These are phyloP conservation scores for Percopsis omiscomaycus DNA, from an alignment of 2,797 vertebrate species.

Conservation along the genomic window DNA sequence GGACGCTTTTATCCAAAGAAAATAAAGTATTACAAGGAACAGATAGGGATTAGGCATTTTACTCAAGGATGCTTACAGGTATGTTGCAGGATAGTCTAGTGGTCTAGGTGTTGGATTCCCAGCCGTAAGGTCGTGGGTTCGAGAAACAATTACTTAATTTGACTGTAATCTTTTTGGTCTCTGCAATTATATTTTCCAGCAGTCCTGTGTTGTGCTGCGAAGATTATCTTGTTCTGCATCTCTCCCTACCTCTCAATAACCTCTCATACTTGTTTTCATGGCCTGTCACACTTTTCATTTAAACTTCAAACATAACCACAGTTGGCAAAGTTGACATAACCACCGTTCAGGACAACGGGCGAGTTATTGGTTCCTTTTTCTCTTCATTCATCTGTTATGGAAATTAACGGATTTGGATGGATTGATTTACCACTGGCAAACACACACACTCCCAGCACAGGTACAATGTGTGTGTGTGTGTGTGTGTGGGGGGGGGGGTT, in stretches of 20 bases:
- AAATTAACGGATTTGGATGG: conserved; percentile 50
- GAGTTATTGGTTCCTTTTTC: conserved; percentile 68
- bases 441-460: conserved; percentile 5
- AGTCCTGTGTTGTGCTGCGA: conserved; percentile 5
- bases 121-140: too few relatives aligned
- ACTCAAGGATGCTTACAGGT: too few relatives aligned
- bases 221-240: conserved; percentile 1
- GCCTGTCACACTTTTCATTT: not conserved
- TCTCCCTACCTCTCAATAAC: conserved; percentile 1
- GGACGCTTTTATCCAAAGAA: too few relatives aligned
- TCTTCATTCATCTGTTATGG: conserved; percentile 68
- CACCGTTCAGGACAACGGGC: conserved; percentile 15
- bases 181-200: not conserved
- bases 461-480: not conserved
- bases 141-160: too few relatives aligned
- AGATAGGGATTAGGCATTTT: too few relatives aligned
- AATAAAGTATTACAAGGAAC: too few relatives aligned
- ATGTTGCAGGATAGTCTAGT: too few relatives aligned
- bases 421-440: not conserved
- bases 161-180: not conserved
- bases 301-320: not conserved
- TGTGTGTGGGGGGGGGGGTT: not conserved
- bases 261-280: conserved; percentile 7
- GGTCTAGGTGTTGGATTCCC: too few relatives aligned
- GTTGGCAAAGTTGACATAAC: conserved; percentile 8